Evolutionary conservation across 2,888 invertebrate species (phyloP).

Genomic region (Eupelmus urozonus): DNA sequence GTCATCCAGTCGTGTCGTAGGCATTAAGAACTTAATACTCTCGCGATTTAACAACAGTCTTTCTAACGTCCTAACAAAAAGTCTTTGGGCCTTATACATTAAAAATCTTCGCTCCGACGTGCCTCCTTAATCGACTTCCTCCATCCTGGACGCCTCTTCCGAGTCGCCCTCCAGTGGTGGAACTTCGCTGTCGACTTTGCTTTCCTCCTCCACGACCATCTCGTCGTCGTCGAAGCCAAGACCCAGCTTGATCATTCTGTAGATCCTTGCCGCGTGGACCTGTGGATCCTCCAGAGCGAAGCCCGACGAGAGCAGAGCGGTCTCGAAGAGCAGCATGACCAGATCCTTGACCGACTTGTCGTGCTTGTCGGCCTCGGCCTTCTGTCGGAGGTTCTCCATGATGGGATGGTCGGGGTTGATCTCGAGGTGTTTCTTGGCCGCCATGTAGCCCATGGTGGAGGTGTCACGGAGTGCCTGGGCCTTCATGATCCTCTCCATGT

Average conservation of each 20-base stretch:
- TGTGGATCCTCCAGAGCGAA: constrained; percentile 97
- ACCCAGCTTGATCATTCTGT: constrained; percentile 99
- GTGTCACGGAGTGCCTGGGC: constrained; percentile 98
- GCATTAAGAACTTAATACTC: constrained; percentile 49
- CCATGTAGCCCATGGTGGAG: constrained; percentile 99
- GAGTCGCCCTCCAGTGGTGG: constrained; percentile 92
- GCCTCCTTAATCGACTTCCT: constrained; percentile 96
- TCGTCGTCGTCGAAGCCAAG: constrained; percentile 98
- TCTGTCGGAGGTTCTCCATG: constrained; percentile 92
- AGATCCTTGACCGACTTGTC: constrained; percentile 99
- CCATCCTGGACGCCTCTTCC: constrained; percentile 98
- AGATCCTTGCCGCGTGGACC: constrained; percentile 95
- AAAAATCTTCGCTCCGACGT: not conserved
- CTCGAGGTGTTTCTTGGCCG: constrained; percentile 99
- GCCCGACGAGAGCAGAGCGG: constrained; percentile 96
- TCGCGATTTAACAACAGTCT: constrained; percentile 58
- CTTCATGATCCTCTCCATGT: constrained; percentile 99
- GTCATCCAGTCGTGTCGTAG: constrained; percentile 40
- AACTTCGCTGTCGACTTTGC: constrained; percentile 84
- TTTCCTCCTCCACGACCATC: constrained; percentile 84
- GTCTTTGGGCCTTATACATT: constrained; percentile 53
- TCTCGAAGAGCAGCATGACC: constrained; percentile 96
- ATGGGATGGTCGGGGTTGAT: constrained; percentile 98
- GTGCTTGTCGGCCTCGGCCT: constrained; percentile 97
- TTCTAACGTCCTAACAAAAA: constrained; percentile 50